Conservation (phyloP, 2,113 vertebrate species). For the Melierax canorus region DNA sequence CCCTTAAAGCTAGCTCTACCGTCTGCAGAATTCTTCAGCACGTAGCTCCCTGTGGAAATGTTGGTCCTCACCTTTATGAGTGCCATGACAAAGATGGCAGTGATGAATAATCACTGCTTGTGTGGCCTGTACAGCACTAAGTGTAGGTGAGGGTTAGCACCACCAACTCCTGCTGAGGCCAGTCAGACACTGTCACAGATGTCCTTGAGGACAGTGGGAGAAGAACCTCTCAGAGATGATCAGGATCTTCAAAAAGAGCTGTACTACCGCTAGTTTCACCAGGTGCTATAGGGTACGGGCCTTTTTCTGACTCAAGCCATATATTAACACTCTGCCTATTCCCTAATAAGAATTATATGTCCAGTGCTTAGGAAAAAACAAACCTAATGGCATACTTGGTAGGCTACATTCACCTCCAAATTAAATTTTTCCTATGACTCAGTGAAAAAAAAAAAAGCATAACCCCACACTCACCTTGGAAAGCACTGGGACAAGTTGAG, state of each 20-base stretch:
- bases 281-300: neutral
- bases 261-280: neutral
- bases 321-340: neutral
- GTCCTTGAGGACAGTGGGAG: neutral
- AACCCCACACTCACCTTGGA: neutral
- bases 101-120: neutral
- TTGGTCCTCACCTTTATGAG: neutral
- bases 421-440: neutral
- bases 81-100: neutral
- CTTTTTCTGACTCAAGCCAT: neutral
- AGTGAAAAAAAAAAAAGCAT: neutral
- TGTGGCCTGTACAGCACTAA: neutral
- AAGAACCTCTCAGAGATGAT: neutral
- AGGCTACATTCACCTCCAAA: neutral
- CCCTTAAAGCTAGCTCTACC: neutral
- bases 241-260: neutral
- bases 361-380: neutral
- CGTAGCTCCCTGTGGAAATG: neutral
- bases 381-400: neutral
- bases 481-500: neutral
- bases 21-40: neutral
- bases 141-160: neutral
- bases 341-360: neutral
- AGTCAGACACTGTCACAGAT: neutral
- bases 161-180: neutral